Base-by-base conservation (phyloP, 2,113 vertebrate species). In the Vidua chalybeata region DNA sequence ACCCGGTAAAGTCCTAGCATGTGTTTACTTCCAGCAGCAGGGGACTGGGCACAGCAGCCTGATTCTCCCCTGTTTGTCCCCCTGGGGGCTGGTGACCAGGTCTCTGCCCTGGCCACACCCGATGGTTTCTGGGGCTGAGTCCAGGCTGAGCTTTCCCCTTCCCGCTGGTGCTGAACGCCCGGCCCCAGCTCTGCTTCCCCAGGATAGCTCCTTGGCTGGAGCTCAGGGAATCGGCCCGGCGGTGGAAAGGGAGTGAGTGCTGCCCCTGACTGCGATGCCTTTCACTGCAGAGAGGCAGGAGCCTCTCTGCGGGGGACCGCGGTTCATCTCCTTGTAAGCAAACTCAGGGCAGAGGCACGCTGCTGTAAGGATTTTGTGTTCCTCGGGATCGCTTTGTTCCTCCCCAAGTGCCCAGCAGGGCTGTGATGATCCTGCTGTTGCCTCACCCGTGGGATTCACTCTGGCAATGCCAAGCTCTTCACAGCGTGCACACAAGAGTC, bases 301-400 rank as follows among this genome's bases (percentile, higher is more conserved):
- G 35, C 24, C 21, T 27, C 23, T 7, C 75, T 33, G 35, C 19
- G 6, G 30, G 30, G 48, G 2, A 72, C 30, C 23, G 0, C 0
- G 0, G 27, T 3, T 30, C 37, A 5, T 16, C 20, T 62, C 33
- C 31, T 11, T 58, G 35, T 28, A 3, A 52, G 31, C 46, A 45
- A 76, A 13, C 27, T 71, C 19, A 0, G 86, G 15, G 46, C 0
- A 30, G 22, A 31, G 58, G 6, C 9, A 7, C 0, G 0, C 6
- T 30, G 55, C 63, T 71, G 24, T 2, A 23, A 28, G 35, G 11
- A 8, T n/a, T 43, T 45, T 66, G 23, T 27, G 37, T 7, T 77
- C 33, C 46, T 64, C 52, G 3, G 43, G 41, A 58, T 31, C 0
- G 0, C 18, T 51, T 24, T 71, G 51, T 4, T 63, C 56, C 9